phyloP scores from a whole-genome alignment of 2,797 vertebrate genomes.

The Miichthys miiuy region DNA sequence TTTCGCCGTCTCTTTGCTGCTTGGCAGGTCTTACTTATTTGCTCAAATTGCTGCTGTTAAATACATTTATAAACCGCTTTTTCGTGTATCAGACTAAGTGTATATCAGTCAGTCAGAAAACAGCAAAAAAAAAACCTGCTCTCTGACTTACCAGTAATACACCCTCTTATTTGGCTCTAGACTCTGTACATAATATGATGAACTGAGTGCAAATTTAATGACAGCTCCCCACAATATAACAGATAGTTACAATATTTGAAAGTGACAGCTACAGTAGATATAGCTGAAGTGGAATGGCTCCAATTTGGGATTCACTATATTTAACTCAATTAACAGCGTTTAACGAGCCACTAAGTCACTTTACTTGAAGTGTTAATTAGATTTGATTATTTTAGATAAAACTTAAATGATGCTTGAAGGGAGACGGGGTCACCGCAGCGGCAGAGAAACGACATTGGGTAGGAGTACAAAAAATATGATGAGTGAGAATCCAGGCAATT shows the following conservation, averaged over 20 bases:
- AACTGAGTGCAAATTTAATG: slow-evolving; percentile 41
- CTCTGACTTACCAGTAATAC: slow-evolving; percentile 10
- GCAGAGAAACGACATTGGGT: slow-evolving; percentile 14
- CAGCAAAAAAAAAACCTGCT: slow-evolving; percentile 12
- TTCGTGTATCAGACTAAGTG: slow-evolving; percentile 8
- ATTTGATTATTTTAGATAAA: slow-evolving; percentile 68
- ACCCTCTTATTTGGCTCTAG: slow-evolving; percentile 27
- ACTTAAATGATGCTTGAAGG: slow-evolving; percentile 66
- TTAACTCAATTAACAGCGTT: slow-evolving; percentile 52
- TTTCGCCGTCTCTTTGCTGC: neutral
- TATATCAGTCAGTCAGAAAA: slow-evolving; percentile 11
- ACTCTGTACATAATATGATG: slow-evolving; percentile 20
- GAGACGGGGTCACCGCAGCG: slow-evolving; percentile 49
- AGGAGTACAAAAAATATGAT: slow-evolving; percentile 5
- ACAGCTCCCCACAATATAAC: slow-evolving; percentile 26
- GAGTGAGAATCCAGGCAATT: slow-evolving; percentile 39
- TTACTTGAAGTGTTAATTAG: slow-evolving; percentile 68
- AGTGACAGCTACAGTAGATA: slow-evolving; percentile 47
- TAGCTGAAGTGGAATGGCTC: slow-evolving; percentile 40
- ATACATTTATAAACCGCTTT: slow-evolving; percentile 23
- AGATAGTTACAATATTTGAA: slow-evolving; percentile 39
- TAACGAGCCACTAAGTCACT: slow-evolving; percentile 56
- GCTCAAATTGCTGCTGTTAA: slow-evolving; percentile 14
- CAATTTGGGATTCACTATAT: slow-evolving; percentile 48
- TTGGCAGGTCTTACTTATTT: slow-evolving; percentile 21